Conservation (phyloP, 2,888 invertebrate species). For the Cryptocephalus moraei region DNA sequence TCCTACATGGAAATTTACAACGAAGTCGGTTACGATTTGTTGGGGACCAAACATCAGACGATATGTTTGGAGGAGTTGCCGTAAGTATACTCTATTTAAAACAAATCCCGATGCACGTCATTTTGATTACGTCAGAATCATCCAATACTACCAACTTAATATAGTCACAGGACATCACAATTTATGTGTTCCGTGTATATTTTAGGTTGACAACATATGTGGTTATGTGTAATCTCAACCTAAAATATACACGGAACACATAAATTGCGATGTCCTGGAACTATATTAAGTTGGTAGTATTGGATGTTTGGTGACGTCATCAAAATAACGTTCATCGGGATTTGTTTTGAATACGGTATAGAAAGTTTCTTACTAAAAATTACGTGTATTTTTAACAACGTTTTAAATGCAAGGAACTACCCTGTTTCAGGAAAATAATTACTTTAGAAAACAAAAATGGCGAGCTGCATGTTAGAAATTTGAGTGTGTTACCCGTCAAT, state of each 20-base stretch:
- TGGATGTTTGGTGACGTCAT: too few species aligned
- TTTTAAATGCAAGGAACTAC: background rate
- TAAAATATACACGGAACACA: too few species aligned
- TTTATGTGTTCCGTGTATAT: too few species aligned
- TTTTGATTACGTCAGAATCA: too few species aligned
- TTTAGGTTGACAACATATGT: too few species aligned
- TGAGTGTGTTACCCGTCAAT: conserved; percentile 38
- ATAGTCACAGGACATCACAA: too few species aligned
- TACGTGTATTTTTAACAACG: background rate
- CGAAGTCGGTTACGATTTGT: conserved; percentile 44
- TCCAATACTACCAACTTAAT: too few species aligned
- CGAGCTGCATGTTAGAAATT: conserved; percentile 39
- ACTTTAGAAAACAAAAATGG: conserved; percentile 41
- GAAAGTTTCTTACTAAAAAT: background rate
- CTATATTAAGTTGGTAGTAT: too few species aligned
- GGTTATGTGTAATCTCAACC: too few species aligned
- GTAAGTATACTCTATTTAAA: conserved; percentile 38
- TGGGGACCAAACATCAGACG: conserved; percentile 34
- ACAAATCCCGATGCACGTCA: too few species aligned
- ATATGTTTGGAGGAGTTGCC: conserved; percentile 39
- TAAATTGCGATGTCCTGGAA: too few species aligned
- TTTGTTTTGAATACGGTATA: background rate
- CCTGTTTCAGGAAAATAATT: conserved; percentile 32
- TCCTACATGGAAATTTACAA: conserved; percentile 48
- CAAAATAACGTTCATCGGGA: too few species aligned